Conservation (phyloP, 2,113 vertebrate genomes). For the Etia nguti region DNA sequence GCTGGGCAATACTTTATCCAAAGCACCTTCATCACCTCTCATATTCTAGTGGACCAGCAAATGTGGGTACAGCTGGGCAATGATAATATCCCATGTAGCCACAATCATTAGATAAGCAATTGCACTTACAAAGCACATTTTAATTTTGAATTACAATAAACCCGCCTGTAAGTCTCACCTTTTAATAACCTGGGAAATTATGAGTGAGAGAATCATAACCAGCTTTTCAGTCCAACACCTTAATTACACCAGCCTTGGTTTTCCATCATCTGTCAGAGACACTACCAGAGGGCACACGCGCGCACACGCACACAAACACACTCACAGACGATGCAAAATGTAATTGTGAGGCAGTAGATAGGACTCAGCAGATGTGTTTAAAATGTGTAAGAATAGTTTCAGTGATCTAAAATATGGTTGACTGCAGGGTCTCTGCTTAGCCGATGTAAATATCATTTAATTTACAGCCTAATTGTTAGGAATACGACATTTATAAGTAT, state of each 20-base stretch:
- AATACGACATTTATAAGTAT: neutral
- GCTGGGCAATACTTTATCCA: neutral
- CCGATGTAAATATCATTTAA: slow-evolving; percentile 13
- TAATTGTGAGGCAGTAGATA: neutral
- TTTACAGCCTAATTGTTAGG: neutral
- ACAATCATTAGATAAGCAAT: slow-evolving; percentile 1
- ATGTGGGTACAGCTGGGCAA: neutral
- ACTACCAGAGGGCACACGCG: neutral
- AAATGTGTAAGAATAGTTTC: slow-evolving; percentile 23
- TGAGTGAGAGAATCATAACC: slow-evolving; percentile 33
- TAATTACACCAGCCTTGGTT: slow-evolving; percentile 37
- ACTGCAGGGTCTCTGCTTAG: neutral
- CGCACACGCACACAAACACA: neutral
- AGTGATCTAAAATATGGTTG: neutral
- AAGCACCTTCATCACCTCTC: neutral
- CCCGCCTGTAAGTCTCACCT: slow-evolving; percentile 27
- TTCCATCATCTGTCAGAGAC: slow-evolving; percentile 11
- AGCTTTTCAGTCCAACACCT: slow-evolving; percentile 13
- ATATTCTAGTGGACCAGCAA: neutral
- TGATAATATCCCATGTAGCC: neutral
- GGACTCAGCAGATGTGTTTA: neutral
- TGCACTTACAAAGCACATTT: slow-evolving; percentile 23
- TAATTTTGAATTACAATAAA: slow-evolving; percentile 44
- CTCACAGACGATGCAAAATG: neutral
- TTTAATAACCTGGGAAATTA: slow-evolving; percentile 58